phyloP scores from a whole-genome alignment of 2,797 vertebrate species.

The Acanthiza pusilla region DNA sequence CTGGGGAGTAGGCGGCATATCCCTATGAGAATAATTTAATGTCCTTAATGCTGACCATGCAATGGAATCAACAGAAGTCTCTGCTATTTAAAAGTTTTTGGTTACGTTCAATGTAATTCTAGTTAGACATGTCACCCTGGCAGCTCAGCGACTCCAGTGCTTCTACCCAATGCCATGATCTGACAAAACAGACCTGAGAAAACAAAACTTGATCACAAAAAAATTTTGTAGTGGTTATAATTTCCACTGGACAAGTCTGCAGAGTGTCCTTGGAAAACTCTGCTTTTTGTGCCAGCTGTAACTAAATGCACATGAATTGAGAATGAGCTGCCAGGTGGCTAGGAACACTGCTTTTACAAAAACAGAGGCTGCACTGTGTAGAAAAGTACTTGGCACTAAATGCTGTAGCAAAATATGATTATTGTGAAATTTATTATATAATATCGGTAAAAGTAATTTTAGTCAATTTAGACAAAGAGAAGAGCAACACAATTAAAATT shows the following conservation, averaged over 20 bases:
- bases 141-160: neutral
- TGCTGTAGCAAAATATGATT: neutral
- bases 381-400: neutral
- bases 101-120: neutral
- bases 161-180: slow-evolving; percentile 54
- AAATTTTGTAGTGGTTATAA: slow-evolving; percentile 13
- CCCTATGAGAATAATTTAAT: neutral
- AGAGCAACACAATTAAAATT: neutral
- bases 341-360: neutral
- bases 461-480: neutral
- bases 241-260: slow-evolving; percentile 35
- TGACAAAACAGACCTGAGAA: slow-evolving; percentile 61
- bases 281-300: slow-evolving; percentile 17
- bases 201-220: slow-evolving; percentile 29
- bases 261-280: slow-evolving; percentile 38
- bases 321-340: slow-evolving; percentile 6
- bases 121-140: neutral
- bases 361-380: neutral
- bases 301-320: neutral
- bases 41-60: neutral
- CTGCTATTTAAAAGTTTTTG: slow-evolving; percentile 18
- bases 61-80: slow-evolving; percentile 22
- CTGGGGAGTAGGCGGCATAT: rapidly evolving
- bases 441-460: neutral
- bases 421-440: neutral